Percentiles rank a stretch among this genome's conserved stretches.
Conservation (phyloP, 1,140 invertebrate species). For the Sweltsa coloradensis region DNA sequence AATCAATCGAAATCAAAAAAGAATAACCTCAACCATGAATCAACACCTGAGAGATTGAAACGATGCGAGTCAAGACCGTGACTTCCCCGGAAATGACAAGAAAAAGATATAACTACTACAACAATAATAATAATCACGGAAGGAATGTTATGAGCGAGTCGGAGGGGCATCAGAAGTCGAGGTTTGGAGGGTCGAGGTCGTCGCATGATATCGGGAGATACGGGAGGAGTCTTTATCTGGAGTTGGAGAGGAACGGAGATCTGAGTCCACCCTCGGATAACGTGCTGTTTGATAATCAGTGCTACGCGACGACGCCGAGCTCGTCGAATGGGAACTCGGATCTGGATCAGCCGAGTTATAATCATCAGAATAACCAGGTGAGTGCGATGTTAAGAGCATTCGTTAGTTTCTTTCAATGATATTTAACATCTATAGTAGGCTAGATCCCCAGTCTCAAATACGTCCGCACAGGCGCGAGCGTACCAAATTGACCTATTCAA, state of each 20-base stretch:
- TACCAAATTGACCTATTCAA: too few species aligned
- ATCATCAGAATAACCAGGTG: too few species aligned
- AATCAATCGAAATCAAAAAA: constrained; percentile 49
- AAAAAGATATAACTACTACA: constrained; percentile 45
- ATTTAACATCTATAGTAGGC: too few species aligned
- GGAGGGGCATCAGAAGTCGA: constrained; percentile 23
- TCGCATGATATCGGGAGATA: constrained; percentile 46
- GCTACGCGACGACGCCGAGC: constrained; percentile 83
- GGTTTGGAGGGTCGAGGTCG: constrained; percentile 37
- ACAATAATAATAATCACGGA: constrained; percentile 38
- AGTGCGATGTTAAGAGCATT: too few species aligned
- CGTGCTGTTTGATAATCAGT: constrained; percentile 86
- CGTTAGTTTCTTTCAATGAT: too few species aligned
- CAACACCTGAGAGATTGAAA: too few species aligned
- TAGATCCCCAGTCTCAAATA: too few species aligned
- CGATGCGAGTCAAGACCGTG: too few species aligned
- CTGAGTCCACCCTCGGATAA: constrained; percentile 81
- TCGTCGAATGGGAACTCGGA: constrained; percentile 83
- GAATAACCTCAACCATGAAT: constrained; percentile 75
- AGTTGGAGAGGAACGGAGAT: constrained; percentile 65
- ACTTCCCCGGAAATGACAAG: constrained; percentile 79
- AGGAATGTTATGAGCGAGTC: constrained; percentile 39
- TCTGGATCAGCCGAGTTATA: constrained; percentile 62
- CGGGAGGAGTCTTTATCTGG: constrained; percentile 55
- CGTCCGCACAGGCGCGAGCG: too few species aligned